Base-by-base conservation (phyloP, 2,888 invertebrate genomes). In the Microctonus hyperodae region DNA sequence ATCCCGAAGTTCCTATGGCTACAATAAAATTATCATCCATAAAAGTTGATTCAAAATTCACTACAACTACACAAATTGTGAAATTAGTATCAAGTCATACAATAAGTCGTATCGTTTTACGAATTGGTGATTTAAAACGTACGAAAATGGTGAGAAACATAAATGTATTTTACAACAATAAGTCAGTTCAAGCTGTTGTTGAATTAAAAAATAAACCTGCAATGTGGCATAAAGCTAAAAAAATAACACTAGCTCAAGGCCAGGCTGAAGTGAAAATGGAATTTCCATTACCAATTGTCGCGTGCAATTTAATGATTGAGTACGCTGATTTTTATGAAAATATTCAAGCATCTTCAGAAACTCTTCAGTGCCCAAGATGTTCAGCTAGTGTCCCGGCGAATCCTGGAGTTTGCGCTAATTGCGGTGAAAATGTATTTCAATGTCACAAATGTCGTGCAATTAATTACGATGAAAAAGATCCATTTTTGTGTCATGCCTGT, bases 401-500 rank as follows among this genome's bases (percentile, higher is more conserved):
- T 83, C 98, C 98, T 0, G 98, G 98, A 0, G 97, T 98, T 0
- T 98, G 98, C 81, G 94, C 92, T 0, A 97, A 96, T 84, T 97
- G 97, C 80, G 98, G 98, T 0, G 98, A 99, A 84, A 98, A 98
- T 83, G 98, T 98, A 0, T 98, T 96, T 86, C 99, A 99, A 80
- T 99, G 98, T 79, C 97, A 98, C 86, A 98, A 98, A 86, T 99
- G 98, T 86, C 90, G 97, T 25, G 96, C 98, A 0, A 99, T 99
- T 76, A 98, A 99, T 85, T 98, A 98, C 85, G 98, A 98, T 83
- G 98, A 98, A 83, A 97, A 97, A 83, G 98, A 98, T 85, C 98
- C 98, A 0, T 99, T 98, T 89, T 86, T 99, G 25, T 99, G 99
- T 81, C 98, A 98, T 85, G 94, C 97, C 4, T 99, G 99, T 85